Conservation (phyloP, 2,888 invertebrate species). For the Schizotus pectinicornis region DNA sequence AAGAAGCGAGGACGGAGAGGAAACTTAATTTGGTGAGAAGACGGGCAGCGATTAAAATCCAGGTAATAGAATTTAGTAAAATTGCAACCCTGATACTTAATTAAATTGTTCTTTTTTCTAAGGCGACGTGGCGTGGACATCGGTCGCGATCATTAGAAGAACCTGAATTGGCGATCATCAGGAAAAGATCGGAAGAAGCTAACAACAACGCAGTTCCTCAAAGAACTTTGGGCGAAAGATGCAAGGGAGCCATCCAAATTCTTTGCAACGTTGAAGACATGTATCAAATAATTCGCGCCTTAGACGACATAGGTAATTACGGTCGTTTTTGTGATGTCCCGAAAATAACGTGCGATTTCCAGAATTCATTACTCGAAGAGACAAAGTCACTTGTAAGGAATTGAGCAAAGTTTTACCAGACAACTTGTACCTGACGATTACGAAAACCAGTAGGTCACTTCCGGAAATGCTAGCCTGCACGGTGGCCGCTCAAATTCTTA, state of each 20-base stretch:
- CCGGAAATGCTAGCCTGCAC: slow-evolving; percentile 66
- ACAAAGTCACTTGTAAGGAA: slow-evolving; percentile 48
- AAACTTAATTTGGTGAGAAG: slow-evolving; percentile 52
- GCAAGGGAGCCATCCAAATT: slow-evolving; percentile 46
- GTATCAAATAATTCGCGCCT: slow-evolving; percentile 52
- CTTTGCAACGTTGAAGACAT: slow-evolving; percentile 46
- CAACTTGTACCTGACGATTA: slow-evolving; percentile 54
- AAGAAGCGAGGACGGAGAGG: slow-evolving; percentile 53
- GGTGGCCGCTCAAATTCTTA: slow-evolving; percentile 65
- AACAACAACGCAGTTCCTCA: slow-evolving; percentile 46
- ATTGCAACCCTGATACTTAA: background rate
- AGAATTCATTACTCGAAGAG: slow-evolving; percentile 58
- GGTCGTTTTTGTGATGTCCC: slow-evolving; percentile 13
- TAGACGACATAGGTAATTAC: slow-evolving; percentile 58
- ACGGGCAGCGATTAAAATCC: slow-evolving; percentile 69
- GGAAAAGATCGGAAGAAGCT: slow-evolving; percentile 47
- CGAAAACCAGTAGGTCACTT: slow-evolving; percentile 63
- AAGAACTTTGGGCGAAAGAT: slow-evolving; percentile 52
- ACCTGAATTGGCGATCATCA: slow-evolving; percentile 43
- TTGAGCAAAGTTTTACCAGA: slow-evolving; percentile 53
- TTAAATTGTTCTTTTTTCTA: slow-evolving; percentile 4
- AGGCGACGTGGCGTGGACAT: slow-evolving; percentile 57
- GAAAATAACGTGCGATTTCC: slow-evolving; percentile 32
- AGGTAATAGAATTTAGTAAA: slow-evolving; percentile 58
- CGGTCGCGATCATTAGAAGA: slow-evolving; percentile 44